These are phyloP conservation scores for Odontomyia ornata DNA, from an alignment of 2,888 invertebrate genomes.

Conservation along the genomic window DNA sequence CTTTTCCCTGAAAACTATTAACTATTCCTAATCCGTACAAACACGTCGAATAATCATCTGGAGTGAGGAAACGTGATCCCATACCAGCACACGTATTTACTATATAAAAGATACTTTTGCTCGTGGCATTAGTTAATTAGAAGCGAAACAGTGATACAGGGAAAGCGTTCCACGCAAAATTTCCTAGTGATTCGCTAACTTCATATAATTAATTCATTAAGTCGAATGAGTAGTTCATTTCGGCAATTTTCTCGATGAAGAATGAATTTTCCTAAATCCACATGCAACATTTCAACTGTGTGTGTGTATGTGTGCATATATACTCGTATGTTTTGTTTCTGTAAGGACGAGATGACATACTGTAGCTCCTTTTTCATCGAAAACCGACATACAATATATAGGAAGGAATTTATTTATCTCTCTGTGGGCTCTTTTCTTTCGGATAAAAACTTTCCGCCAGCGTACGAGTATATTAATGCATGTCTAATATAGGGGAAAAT, in stretches of 20 bases:
- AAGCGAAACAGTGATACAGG: neutral
- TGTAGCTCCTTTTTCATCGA: neutral
- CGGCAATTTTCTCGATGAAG: neutral
- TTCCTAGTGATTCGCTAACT: conserved; percentile 26
- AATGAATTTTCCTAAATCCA: neutral
- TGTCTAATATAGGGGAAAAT: conserved; percentile 34
- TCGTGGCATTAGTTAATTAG: conserved; percentile 27
- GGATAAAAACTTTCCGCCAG: neutral
- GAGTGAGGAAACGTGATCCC: neutral
- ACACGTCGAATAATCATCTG: neutral
- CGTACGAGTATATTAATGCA: conserved; percentile 25
- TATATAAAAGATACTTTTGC: neutral
- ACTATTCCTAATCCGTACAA: too few relatives aligned
- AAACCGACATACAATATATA: too few relatives aligned
- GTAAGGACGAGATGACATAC: too few relatives aligned
- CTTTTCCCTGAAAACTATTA: too few relatives aligned
- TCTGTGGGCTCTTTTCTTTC: too few relatives aligned
- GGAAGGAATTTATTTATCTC: neutral
- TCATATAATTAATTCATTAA: conserved; percentile 40
- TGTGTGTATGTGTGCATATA: too few relatives aligned
- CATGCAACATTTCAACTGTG: too few relatives aligned
- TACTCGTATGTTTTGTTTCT: too few relatives aligned
- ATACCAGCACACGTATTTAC: neutral
- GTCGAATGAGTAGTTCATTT: conserved; percentile 12
- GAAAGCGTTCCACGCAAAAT: neutral